Conservation (phyloP, 1,140 invertebrate species). For the Heterodera carotae region DNA sequence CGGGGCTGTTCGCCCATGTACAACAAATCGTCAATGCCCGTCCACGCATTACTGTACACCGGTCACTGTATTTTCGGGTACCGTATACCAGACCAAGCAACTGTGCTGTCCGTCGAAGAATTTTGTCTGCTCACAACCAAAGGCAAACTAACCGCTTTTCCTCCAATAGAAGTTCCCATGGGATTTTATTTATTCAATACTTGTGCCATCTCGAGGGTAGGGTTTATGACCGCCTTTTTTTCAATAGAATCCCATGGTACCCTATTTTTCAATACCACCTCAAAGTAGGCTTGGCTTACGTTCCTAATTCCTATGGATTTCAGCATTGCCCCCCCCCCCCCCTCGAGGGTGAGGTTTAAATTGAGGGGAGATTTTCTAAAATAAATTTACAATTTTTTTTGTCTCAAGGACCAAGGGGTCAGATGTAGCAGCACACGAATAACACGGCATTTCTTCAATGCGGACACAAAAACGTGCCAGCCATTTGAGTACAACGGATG, state of each 20-base stretch:
- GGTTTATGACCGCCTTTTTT: too few species aligned
- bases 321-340: too few species aligned
- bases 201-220: too few species aligned
- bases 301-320: too few species aligned
- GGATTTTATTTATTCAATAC: too few species aligned
- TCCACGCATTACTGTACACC: constrained; percentile 64
- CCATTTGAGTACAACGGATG: constrained; percentile 65
- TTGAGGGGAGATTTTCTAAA: too few species aligned
- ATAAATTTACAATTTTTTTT: too few species aligned
- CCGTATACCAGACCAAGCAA: constrained; percentile 62
- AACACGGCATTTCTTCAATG: constrained; percentile 64
- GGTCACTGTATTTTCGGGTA: constrained; percentile 57
- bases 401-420: constrained; percentile 60
- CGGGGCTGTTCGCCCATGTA: constrained; percentile 60
- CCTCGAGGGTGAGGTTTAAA: too few species aligned
- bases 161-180: too few species aligned
- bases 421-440: constrained; percentile 58
- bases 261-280: too few species aligned
- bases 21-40: constrained; percentile 62
- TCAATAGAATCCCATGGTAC: too few species aligned
- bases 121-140: constrained; percentile 61
- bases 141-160: background rate
- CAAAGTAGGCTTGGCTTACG: too few species aligned
- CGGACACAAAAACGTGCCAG: constrained; percentile 62
- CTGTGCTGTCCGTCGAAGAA: constrained; percentile 65